A percentile compares a stretch with the other conserved stretches of the same genome.
Evolutionary conservation across 37 sponge, comb jelly and placozoan genomes (phyloP).

Genomic region (Eunapius fragilis): DNA sequence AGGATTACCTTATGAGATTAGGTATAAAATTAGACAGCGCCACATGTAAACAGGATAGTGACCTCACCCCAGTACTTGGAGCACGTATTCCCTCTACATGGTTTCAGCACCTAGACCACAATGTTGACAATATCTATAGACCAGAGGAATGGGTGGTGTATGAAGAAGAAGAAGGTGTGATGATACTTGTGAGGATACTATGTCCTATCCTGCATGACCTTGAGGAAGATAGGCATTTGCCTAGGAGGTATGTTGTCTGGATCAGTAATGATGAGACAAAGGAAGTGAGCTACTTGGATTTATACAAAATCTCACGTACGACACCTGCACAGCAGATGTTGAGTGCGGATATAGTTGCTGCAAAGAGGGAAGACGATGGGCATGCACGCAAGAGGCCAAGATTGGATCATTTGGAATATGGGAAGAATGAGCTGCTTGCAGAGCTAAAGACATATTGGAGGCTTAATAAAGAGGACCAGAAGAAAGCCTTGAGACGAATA

Average conservation of each 20-base stretch:
- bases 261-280: background rate
- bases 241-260: background rate
- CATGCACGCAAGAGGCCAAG: background rate
- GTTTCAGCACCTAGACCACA: conserved; percentile 43
- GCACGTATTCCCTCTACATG: conserved; percentile 22
- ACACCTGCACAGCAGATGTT: background rate
- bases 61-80: conserved; percentile 17
- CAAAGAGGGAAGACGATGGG: background rate
- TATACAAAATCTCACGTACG: background rate
- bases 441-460: conserved; percentile 21
- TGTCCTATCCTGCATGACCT: background rate
- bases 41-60: background rate
- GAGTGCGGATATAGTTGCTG: background rate
- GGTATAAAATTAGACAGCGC: background rate
- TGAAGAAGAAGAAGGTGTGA: background rate
- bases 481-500: conserved; percentile 37
- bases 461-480: conserved; percentile 27
- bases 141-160: conserved; percentile 65
- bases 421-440: conserved; percentile 1
- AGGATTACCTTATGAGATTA: background rate
- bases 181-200: background rate
- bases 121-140: conserved; percentile 36
- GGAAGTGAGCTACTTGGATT: background rate
- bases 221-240: background rate
- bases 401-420: background rate